Percentiles rank a stretch among this genome's conserved stretches.
Evolutionary conservation across 2,113 vertebrate genomes (phyloP).

Genomic region (Ptilonorhynchus violaceus): DNA sequence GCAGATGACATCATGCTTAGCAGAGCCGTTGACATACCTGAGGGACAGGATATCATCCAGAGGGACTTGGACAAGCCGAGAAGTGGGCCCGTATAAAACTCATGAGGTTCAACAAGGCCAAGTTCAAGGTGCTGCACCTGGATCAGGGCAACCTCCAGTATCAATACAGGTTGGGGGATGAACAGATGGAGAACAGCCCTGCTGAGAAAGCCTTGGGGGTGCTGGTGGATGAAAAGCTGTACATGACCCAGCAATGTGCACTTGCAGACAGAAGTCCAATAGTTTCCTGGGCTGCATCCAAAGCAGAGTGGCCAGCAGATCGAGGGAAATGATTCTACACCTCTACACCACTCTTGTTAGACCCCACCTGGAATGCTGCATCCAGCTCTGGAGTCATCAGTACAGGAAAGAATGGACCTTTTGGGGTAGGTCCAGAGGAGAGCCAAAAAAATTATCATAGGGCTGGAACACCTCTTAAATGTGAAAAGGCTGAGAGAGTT

Average conservation of each 20-base stretch:
- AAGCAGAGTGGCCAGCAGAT: background rate
- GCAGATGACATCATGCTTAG: background rate
- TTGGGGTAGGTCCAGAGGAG: background rate
- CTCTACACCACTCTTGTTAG: rapidly evolving
- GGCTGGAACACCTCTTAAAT: background rate
- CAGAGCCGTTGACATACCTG: background rate
- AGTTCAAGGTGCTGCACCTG: background rate
- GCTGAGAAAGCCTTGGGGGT: rapidly evolving
- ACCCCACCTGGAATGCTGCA: background rate
- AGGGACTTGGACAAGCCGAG: background rate
- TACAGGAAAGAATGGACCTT: background rate
- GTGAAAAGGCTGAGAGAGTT: background rate
- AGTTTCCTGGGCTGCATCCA: background rate
- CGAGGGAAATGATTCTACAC: background rate
- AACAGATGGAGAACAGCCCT: background rate
- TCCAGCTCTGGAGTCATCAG: rapidly evolving
- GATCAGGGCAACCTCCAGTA: rapidly evolving
- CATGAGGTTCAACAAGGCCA: background rate
- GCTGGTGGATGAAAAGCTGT: background rate
- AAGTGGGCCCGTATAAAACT: background rate
- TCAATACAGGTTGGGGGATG: background rate
- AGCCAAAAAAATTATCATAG: rapidly evolving
- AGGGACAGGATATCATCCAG: background rate
- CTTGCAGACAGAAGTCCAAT: background rate
- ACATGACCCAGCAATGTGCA: background rate